phyloP scores from a whole-genome alignment of 2,888 invertebrate genomes.

The Vandiemenella viatica region DNA sequence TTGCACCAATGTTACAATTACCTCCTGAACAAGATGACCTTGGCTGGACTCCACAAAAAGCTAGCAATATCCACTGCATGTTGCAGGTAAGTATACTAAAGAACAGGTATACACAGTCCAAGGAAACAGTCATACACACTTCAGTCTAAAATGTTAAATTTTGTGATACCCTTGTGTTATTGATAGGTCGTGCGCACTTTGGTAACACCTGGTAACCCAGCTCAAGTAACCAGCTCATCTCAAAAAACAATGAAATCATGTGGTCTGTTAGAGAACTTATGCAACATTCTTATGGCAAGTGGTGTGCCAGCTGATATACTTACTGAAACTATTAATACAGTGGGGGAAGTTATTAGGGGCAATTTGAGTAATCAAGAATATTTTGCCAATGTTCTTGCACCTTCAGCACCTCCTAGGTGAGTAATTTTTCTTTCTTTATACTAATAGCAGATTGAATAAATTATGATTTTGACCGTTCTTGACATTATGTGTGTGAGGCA shows the following conservation, averaged over 20 bases:
- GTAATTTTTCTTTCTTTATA: background rate
- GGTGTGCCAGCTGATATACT: slow-evolving; percentile 93
- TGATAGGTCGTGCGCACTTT: slow-evolving; percentile 62
- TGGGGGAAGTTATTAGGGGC: slow-evolving; percentile 87
- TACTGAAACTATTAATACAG: slow-evolving; percentile 89
- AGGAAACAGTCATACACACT: no score
- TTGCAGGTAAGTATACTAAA: slow-evolving; percentile 45
- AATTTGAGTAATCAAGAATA: slow-evolving; percentile 82
- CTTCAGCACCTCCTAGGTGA: slow-evolving; percentile 76
- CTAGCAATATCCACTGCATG: slow-evolving; percentile 85
- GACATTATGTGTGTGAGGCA: no score
- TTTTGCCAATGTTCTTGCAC: slow-evolving; percentile 75
- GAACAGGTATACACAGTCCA: background rate
- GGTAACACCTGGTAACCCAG: slow-evolving; percentile 86
- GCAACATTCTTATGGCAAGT: slow-evolving; percentile 84
- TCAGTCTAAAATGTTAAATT: background rate
- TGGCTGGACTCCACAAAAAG: slow-evolving; percentile 87
- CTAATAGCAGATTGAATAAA: background rate
- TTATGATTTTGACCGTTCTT: background rate
- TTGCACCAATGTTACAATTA: slow-evolving; percentile 75
- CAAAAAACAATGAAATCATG: slow-evolving; percentile 80
- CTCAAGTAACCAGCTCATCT: slow-evolving; percentile 58
- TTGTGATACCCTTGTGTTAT: background rate
- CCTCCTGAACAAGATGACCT: slow-evolving; percentile 54
- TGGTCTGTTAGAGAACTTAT: slow-evolving; percentile 65